These are phyloP conservation scores for Cathartes aura DNA, from an alignment of 2,113 vertebrate genomes.

Conservation along the genomic window DNA sequence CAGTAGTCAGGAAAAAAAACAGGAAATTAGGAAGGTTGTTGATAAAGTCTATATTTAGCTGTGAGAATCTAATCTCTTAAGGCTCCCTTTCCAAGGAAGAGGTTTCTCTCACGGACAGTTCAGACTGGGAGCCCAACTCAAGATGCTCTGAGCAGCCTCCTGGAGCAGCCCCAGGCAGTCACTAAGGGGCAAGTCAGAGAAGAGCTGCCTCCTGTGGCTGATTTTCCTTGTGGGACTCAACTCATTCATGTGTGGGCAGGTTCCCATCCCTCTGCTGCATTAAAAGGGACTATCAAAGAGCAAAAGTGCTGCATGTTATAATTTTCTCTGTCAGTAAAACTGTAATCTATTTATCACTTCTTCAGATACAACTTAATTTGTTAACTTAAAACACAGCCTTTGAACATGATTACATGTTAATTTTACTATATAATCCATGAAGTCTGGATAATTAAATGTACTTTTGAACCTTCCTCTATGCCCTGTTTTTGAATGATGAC, in stretches of 20 bases:
- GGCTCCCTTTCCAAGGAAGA: background rate
- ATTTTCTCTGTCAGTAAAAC: constrained; percentile 10
- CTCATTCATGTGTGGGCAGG: background rate
- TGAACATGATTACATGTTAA: background rate
- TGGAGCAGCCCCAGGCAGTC: background rate
- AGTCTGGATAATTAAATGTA: background rate
- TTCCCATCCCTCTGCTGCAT: background rate
- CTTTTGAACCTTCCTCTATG: background rate
- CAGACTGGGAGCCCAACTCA: background rate
- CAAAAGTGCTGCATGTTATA: background rate
- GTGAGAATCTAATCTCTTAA: background rate
- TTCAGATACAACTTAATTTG: background rate
- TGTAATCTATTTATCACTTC: constrained; percentile 29
- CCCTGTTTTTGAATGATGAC: background rate
- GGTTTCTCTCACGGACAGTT: background rate
- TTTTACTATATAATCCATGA: background rate
- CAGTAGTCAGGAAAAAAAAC: background rate
- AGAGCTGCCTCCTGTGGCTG: background rate
- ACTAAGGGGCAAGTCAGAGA: background rate
- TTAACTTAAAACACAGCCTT: background rate
- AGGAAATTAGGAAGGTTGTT: background rate
- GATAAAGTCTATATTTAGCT: background rate
- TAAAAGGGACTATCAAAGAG: background rate
- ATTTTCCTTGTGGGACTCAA: background rate
- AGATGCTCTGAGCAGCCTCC: background rate